Evolutionary conservation across 2,797 vertebrate species (phyloP), one percentile per base, ranked within the genome.

Genomic region (Chrosomus eos): DNA sequence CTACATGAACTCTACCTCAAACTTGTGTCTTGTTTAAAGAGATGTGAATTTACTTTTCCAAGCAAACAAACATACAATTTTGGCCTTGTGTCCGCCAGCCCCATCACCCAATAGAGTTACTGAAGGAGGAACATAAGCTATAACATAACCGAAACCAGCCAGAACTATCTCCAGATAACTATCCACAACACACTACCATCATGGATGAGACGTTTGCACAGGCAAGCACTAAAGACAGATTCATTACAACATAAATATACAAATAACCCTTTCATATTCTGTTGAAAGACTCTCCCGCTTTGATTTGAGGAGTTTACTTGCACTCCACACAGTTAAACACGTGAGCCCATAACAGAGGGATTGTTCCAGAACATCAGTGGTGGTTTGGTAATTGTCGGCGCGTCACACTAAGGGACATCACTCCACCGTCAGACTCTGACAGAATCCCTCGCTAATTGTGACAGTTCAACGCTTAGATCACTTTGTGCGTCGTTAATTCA

Each of bases 401-500:
- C 38, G 36, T 83, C 73, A 70, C 77, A 75, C 84, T 28, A 72
- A 84, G 86, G 76, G 75, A 82, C 84, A 84, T 86, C 84, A 53
- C 80, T n/a, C 45, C 40, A 38, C 71, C 67, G 64, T 87, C 86
- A 82, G 73, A 40, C 79, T 60, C 83, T 87, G 86, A 89, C 87
- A 89, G 88, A 67, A 80, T 51, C 67, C 83, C 83, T 7, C 90
- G 89, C 91, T 91, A 87, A 80, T 45, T 71, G 90, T 91, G 92
- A 91, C 89, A 90, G 90, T 89, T 90, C 82, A 62, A 81, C 60
- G 87, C 91, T 91, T 90, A 92, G 90, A 93, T 92, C 92, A 86
- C 88, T 81, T 90, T 90, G 88, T 91, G 92, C 90, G 87, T 89
- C 80, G 88, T 88, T 93, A 92, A 94, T 93, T 93, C 91, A 91